Evolutionary conservation across 2,113 vertebrate species (phyloP).

Genomic region (Rhombomys opimus): DNA sequence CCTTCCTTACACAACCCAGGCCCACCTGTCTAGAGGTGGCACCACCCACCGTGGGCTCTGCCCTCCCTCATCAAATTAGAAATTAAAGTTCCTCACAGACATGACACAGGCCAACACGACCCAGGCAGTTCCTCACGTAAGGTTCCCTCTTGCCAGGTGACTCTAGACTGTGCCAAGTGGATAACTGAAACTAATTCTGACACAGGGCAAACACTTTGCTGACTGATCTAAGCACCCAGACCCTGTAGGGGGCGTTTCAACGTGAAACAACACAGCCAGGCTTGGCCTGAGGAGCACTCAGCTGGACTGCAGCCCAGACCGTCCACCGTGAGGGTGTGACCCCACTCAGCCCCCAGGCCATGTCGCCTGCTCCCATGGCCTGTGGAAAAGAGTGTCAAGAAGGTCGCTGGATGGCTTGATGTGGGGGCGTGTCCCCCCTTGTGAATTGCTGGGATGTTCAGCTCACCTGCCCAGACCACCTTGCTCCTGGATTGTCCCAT

Average conservation of each 20-base stretch:
- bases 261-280: not conserved
- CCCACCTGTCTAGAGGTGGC: not conserved
- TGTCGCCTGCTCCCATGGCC: rapidly evolving
- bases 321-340: not conserved
- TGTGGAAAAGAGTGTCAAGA: not conserved
- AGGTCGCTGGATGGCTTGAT: not conserved
- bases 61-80: not conserved
- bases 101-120: not conserved
- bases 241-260: not conserved
- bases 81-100: not conserved
- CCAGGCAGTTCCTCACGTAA: not conserved
- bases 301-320: not conserved
- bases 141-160: not conserved
- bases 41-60: not conserved
- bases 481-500: not conserved
- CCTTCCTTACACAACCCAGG: not conserved
- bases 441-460: not conserved
- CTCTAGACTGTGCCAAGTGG: not conserved
- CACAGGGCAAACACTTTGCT: not conserved
- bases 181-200: not conserved
- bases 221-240: not conserved
- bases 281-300: not conserved
- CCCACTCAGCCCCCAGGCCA: not conserved
- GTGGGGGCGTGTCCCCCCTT: rapidly evolving
- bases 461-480: not conserved